Evolutionary conservation across 2,797 vertebrate species (phyloP), one percentile per base, ranked within the genome.

Genomic region (Sebastes minor): DNA sequence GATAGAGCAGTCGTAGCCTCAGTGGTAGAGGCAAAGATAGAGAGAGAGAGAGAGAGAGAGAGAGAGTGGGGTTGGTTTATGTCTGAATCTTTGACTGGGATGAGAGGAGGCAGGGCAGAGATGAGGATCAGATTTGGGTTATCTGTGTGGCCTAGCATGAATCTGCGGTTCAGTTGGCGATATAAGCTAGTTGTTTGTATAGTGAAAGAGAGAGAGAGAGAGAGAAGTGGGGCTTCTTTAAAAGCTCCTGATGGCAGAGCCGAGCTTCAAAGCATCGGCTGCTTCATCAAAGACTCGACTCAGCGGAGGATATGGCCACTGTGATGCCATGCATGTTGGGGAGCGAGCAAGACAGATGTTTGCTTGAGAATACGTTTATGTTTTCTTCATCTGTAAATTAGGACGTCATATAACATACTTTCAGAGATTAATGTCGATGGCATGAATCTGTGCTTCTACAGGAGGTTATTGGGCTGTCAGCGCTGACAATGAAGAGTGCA

Each of bases 41-140:
- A 42, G 0, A 42, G 38, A 42, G 2, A 78, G 18, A 38, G 68
- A 65, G 25, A 11, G 33, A 33, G 33, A 35, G 10, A 33, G 23
- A 38, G 73, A 62, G 25, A 38, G 5, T 14, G 14, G 33, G 73
- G 63, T 71, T 30, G 60, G 78, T 64, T 80, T 52, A 63, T 38
- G 52, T 74, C 49, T 75, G 65, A 69, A 70, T 84, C 80, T 80
- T 69, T 77, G 74, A 78, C 79, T 80, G 78, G 76, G 84, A 83
- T 73, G 61, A 86, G 62, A 78, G 67, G 35, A 83, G 82, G 63
- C 77, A 33, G 88, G 78, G 80, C 70, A 23, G 7, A 84, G 87
- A 91, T 83, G 77, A 86, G 42, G 33, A 90, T 92, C 84, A 87
- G 89, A 92, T 91, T 64, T 80, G 81, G 72, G 80, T 93, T 90